Percentiles rank a stretch among this genome's conserved stretches.
These are phyloP conservation scores for Fissipunctia ypsillon DNA, from an alignment of 2,888 invertebrate species.

Conservation along the genomic window DNA sequence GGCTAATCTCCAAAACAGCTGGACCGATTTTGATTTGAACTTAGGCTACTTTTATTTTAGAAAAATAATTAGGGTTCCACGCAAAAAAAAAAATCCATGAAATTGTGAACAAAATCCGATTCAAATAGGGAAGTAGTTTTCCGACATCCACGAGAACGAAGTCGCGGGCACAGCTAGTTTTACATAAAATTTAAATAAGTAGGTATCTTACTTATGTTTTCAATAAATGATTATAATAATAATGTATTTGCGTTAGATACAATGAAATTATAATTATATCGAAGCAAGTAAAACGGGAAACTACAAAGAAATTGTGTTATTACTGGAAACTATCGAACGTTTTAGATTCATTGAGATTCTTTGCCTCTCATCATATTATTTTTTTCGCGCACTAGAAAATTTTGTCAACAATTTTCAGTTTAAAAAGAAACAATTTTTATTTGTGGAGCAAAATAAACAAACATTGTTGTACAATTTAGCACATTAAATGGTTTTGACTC, in stretches of 20 bases:
- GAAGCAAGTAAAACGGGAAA: background rate
- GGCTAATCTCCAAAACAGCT: too few relatives aligned
- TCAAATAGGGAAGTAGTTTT: too few relatives aligned
- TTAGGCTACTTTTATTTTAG: too few relatives aligned
- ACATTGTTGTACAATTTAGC: too few relatives aligned
- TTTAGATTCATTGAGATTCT: background rate
- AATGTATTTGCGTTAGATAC: background rate
- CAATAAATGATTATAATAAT: background rate
- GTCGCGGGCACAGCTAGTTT: too few relatives aligned
- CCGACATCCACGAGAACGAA: too few relatives aligned
- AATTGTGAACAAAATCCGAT: too few relatives aligned
- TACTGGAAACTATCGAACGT: background rate
- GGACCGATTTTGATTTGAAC: too few relatives aligned
- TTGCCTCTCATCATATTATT: background rate
- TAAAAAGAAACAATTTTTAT: background rate
- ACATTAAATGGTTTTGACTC: too few relatives aligned
- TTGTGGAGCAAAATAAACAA: background rate
- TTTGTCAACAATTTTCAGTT: background rate
- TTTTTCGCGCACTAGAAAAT: background rate
- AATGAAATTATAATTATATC: background rate
- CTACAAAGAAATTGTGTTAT: background rate
- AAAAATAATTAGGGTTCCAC: too few relatives aligned
- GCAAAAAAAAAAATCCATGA: too few relatives aligned
- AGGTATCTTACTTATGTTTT: background rate
- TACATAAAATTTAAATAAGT: conserved; percentile 10